Evolutionary conservation across 2,113 vertebrate genomes (phyloP), one percentile per base, ranked within the genome.

Genomic region (Myodes glareolus): DNA sequence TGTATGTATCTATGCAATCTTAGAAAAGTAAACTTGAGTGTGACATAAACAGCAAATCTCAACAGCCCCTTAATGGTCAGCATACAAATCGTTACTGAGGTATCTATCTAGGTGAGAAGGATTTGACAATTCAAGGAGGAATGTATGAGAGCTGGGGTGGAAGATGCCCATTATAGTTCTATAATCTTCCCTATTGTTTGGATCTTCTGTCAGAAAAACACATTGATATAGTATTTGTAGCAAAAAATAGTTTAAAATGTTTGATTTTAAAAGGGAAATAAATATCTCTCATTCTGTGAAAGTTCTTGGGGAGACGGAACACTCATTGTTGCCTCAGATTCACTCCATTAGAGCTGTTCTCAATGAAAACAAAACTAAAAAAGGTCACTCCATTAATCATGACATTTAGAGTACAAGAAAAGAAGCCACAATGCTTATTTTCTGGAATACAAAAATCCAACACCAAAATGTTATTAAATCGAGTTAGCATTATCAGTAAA

Each of bases 401-500:
- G 94, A 96, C 98, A 98, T 98, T 97, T 97, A 97, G 93, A 98
- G 91, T 96, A 97, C 29, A 97, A 68, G 97, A 94, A 97, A 86
- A 98, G 97, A 90, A 98, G 92, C 95, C 95, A 98, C 95, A 97
- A 98, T 97, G 93, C 91, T 97, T 97, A 96, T 98, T 98, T 97
- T 97, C 95, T 96, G 92, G 97, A 98, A 97, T 81, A 97, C 82
- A 96, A 98, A 99, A 98, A 98, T 98, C 92, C 95, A 97, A 96
- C 95, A 97, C 92, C 96, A 97, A 98, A 98, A 98, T 97, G 98
- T 97, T 98, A 97, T 98, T 98, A 99, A 99, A 98, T 98, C 95
- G 97, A 99, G 98, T 99, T 99, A 99, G 98, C 93, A 99, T 99
- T 99, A 99, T 99, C 98, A 98, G 98, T 97, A 99, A 99, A 98